These are phyloP conservation scores for Goniozus legneri DNA, from an alignment of 1,140 invertebrate species.

Conservation along the genomic window DNA sequence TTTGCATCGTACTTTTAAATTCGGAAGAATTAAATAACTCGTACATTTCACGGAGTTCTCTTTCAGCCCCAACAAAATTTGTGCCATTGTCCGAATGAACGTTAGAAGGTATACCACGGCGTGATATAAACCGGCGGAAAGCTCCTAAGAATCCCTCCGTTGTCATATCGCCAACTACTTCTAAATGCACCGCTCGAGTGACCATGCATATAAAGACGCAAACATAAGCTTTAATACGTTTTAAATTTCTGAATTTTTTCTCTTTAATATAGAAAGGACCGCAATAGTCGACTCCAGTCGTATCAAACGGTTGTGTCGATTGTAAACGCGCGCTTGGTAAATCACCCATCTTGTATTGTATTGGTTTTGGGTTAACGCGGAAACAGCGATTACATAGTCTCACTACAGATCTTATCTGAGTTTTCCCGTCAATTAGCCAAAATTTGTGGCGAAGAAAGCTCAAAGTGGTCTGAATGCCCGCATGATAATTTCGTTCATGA, in stretches of 20 bases:
- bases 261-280: background rate
- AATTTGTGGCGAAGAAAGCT: background rate
- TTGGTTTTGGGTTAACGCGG: background rate
- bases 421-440: background rate
- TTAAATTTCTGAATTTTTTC: background rate
- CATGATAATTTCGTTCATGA: background rate
- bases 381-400: background rate
- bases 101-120: constrained; percentile 18
- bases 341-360: background rate
- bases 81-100: constrained; percentile 7
- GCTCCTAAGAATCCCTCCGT: constrained; percentile 21
- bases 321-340: background rate
- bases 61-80: constrained; percentile 8
- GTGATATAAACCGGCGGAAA: constrained; percentile 27
- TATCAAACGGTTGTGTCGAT: background rate
- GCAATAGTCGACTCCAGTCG: background rate
- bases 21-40: background rate
- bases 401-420: background rate
- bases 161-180: constrained; percentile 16
- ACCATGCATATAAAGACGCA: background rate
- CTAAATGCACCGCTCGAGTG: background rate
- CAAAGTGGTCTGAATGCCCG: background rate
- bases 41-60: background rate
- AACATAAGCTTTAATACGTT: background rate
- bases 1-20: background rate